Conservation (phyloP, 2,888 invertebrate species). For the Heliconius hortense region DNA sequence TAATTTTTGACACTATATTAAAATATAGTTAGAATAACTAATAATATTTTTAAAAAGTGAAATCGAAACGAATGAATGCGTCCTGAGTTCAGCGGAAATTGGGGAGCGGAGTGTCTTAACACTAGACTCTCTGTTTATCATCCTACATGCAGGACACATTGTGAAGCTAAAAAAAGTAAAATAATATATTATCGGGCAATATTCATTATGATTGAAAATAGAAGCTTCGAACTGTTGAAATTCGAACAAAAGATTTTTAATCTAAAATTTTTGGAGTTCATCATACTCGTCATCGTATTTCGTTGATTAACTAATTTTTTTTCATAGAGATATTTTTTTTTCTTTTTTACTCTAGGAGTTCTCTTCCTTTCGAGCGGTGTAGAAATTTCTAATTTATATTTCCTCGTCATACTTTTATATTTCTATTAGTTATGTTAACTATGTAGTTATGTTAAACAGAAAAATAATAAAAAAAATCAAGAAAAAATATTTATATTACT, state of each 20-base stretch:
- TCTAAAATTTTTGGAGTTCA: slow-evolving; percentile 21
- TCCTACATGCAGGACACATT: no score
- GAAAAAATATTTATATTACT: background rate
- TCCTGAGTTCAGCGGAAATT: no score
- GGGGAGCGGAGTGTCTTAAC: no score
- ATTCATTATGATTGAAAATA: slow-evolving; percentile 18
- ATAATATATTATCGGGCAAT: slow-evolving; percentile 8
- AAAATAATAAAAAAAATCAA: background rate
- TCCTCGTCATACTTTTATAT: background rate
- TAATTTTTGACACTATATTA: background rate
- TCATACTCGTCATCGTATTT: slow-evolving; percentile 18
- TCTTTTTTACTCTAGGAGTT: background rate
- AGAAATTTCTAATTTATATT: background rate
- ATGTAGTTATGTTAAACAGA: no score
- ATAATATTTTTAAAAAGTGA: background rate
- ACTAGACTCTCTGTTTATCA: no score
- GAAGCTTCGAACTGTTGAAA: slow-evolving; percentile 14
- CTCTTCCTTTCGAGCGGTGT: background rate
- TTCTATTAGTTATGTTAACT: no score
- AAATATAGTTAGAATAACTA: background rate
- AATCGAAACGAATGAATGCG: no score
- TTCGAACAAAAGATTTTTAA: slow-evolving; percentile 20
- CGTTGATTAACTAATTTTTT: background rate
- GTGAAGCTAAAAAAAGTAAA: background rate
- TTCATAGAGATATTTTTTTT: background rate